Conservation (phyloP, 2,888 invertebrate genomes). For the Pelosia muscerda region DNA sequence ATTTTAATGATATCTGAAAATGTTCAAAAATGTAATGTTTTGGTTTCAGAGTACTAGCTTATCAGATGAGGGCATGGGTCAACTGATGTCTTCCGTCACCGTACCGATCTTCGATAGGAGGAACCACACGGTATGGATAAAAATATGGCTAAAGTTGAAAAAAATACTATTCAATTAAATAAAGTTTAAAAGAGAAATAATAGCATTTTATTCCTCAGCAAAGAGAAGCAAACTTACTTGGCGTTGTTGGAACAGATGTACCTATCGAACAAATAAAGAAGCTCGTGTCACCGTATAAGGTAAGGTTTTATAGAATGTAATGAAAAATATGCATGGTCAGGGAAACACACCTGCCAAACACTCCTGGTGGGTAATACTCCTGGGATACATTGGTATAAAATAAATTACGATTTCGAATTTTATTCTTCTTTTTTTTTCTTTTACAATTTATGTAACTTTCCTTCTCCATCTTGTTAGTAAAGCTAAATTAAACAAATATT, state of each 20-base stretch:
- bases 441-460: no score
- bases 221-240: conserved; percentile 96
- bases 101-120: conserved; percentile 98
- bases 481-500: no score
- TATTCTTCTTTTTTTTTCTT: no score
- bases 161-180: background rate
- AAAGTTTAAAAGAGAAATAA: background rate
- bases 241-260: conserved; percentile 99
- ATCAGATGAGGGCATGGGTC: conserved; percentile 90
- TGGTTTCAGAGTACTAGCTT: conserved; percentile 88
- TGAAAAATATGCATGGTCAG: background rate
- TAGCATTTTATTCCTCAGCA: conserved; percentile 83
- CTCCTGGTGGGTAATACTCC: no score
- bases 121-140: conserved; percentile 90
- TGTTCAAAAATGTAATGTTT: background rate
- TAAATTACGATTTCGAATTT: no score
- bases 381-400: no score
- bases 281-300: conserved; percentile 97
- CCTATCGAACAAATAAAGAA: conserved; percentile 98
- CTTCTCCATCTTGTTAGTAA: no score
- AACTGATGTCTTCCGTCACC: conserved; percentile 97
- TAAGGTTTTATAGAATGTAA: conserved; percentile 61
- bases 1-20: background rate
- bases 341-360: no score
- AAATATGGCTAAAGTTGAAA: background rate